Base-by-base conservation (phyloP, 1,140 invertebrate genomes). In the Coenobita brevimanus region DNA sequence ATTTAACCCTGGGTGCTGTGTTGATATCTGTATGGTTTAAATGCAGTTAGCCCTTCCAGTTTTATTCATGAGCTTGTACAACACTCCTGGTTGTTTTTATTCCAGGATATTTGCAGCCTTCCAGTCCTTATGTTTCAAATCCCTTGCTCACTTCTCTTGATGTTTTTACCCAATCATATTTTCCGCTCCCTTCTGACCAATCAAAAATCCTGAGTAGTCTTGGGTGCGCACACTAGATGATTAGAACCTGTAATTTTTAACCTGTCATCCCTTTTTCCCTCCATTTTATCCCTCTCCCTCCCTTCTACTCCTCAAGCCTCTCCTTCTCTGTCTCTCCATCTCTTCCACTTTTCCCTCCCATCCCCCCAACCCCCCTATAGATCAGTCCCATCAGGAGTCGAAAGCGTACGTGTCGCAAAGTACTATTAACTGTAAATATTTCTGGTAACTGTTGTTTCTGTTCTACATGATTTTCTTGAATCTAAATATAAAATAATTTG, bases 401-500 rank as follows among this genome's bases (percentile, higher is more conserved):
- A 87, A 87, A 75, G 75, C 43, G 76, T 87, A 87, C 57, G 85
- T 87, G 85, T 87, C 85, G 85, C 85, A 87, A 87, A 83, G 79
- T 87, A 87, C 85, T 76, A 87, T 87, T 71, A 87, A 69, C 46
- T 87, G 85, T 87, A 87, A 24, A 87, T 87, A 87, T 87, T 87
- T 87, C 85, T 80, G 78, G 85, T 87, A 78, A 87, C 85, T 87
- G 85, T 87, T 87, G 85, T 87, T 87, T 87, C 85, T 87, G 85
- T 87, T 87, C 85, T 87, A 87, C 85, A 87, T 87, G 76, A 87
- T 87, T 87, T 87, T 87, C 85, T 87, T 87, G 85, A 87, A 87
- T 87, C 85, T 87, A 87, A 87, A 81, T 80, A 80, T 80, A 87
- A 86, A 87, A 87, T 87, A 87, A 87, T 87, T 87, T 87, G 85